Evolutionary conservation across 2,113 vertebrate species (phyloP).

Genomic region (Dicaeum eximium): DNA sequence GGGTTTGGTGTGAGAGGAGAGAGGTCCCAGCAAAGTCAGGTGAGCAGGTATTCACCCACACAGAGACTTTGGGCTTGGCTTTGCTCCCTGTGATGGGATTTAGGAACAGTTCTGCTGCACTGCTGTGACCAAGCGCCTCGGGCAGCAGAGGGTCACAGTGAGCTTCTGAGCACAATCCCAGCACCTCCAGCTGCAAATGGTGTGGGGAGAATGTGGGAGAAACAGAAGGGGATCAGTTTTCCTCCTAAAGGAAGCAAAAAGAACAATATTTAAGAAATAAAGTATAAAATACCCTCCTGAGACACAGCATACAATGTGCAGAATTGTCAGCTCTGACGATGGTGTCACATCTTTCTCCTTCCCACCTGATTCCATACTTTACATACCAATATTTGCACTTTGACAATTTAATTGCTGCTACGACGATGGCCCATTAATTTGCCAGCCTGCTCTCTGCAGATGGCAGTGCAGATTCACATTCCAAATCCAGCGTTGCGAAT

Average conservation of each 20-base stretch:
- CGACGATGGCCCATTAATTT: neutral
- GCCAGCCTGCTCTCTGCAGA: neutral
- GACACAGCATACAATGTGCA: fast-evolving
- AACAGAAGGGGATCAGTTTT: neutral
- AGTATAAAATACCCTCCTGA: neutral
- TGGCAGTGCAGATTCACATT: neutral
- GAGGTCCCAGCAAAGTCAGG: too few species aligned
- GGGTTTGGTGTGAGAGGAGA: neutral
- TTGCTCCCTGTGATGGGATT: neutral
- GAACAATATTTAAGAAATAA: neutral
- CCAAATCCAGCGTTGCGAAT: neutral
- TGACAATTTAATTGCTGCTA: neutral
- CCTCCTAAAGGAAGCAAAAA: neutral
- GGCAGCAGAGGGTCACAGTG: too few species aligned
- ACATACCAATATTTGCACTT: neutral
- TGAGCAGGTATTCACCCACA: neutral
- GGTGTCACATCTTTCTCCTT: neutral
- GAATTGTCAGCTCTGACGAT: neutral
- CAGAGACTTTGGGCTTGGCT: neutral
- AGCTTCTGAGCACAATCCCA: fast-evolving
- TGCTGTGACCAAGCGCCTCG: neutral
- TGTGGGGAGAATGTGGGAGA: neutral
- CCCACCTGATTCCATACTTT: too few species aligned
- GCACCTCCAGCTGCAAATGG: fast-evolving
- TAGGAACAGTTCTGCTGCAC: fast-evolving